Conservation (phyloP, 2,113 vertebrate species). For the Aphyosemion australe region DNA sequence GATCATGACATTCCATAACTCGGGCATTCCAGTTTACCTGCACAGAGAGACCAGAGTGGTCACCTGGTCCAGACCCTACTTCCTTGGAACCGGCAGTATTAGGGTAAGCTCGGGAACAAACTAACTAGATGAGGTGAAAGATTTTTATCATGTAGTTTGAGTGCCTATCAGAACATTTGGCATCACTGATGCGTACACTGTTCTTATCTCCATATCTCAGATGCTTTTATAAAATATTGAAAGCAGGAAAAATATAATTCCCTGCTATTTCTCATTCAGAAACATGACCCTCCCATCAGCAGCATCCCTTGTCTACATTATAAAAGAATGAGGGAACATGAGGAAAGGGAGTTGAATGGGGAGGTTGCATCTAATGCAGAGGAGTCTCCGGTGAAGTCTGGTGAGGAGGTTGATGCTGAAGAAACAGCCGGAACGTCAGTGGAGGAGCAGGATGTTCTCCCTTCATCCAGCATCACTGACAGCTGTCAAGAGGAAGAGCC, state of each 20-base stretch:
- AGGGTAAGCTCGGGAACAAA: conserved; percentile 79
- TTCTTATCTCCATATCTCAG: no score
- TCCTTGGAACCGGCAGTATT: conserved; percentile 98
- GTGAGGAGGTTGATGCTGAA: conserved; percentile 73
- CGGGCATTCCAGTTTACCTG: conserved; percentile 98
- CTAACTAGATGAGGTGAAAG: no score
- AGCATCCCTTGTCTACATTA: conserved; percentile 99
- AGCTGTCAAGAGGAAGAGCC: conserved; percentile 41
- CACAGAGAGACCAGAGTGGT: conserved; percentile 98
- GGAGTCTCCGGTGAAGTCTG: conserved; percentile 78
- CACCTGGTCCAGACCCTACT: conserved; percentile 98
- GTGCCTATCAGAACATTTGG: no score
- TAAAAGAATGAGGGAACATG: conserved; percentile 96
- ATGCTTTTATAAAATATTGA: no score
- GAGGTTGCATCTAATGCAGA: conserved; percentile 80
- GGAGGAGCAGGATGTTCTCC: conserved; percentile 50
- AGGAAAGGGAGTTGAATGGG: conserved; percentile 88
- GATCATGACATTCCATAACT: conserved; percentile 99
- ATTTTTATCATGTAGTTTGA: not conserved
- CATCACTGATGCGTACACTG: no score
- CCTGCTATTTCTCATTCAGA: conserved; percentile 74
- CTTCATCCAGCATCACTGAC: conserved; percentile 45
- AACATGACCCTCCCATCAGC: conserved; percentile 97
- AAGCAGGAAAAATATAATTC: no score
- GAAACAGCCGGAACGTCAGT: conserved; percentile 81